These are phyloP conservation scores for Mesoclemmys tuberculata DNA, from an alignment of 2,113 vertebrate species.

Conservation along the genomic window DNA sequence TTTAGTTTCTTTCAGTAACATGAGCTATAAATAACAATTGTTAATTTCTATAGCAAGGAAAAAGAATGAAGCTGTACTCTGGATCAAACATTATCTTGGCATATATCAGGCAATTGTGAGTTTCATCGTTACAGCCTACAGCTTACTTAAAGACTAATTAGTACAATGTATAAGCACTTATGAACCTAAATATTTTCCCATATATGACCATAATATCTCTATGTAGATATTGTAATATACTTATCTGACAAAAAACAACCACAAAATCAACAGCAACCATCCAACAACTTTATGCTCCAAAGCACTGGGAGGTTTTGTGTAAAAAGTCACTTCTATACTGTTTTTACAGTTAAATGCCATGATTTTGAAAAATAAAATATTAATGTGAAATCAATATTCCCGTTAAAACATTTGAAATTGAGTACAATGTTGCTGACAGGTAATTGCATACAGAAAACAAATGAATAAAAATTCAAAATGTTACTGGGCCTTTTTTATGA, in stretches of 20 bases:
- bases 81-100: not conserved
- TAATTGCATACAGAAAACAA: not conserved
- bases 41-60: not conserved
- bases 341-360: not conserved
- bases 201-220: not conserved
- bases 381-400: not conserved
- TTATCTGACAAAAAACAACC: not conserved
- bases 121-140: not conserved
- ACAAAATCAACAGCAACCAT: not conserved
- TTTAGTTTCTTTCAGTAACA: not conserved
- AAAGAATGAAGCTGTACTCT: not conserved
- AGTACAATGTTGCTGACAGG: not conserved
- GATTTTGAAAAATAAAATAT: not conserved
- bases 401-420: not conserved
- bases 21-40: not conserved
- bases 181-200: not conserved
- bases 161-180: slow-evolving; percentile 10
- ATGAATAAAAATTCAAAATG: not conserved
- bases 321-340: not conserved
- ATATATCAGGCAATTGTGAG: not conserved
- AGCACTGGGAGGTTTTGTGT: not conserved
- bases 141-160: not conserved
- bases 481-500: not conserved
- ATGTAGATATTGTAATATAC: not conserved
- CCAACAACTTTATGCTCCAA: not conserved